Percentiles rank a stretch among this genome's conserved stretches.
These are phyloP conservation scores for Ephestia elutella DNA, from an alignment of 1,140 invertebrate species.

Conservation along the genomic window DNA sequence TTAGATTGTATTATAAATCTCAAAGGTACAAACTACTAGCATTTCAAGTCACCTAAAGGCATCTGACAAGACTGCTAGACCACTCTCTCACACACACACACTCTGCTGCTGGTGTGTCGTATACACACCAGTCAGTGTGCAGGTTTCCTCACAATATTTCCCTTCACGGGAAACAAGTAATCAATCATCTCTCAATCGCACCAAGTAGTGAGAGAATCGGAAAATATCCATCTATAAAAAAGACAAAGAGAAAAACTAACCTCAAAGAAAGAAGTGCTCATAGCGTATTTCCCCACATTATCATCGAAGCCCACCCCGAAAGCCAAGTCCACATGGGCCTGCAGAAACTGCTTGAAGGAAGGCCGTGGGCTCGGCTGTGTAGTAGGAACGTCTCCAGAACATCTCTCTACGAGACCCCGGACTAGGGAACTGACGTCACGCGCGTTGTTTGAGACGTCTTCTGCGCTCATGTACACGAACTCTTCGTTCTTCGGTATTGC, in stretches of 20 bases:
- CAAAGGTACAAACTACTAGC: no score
- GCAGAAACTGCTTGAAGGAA: conserved; percentile 79
- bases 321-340: conserved; percentile 85
- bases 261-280: conserved; percentile 68
- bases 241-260: conserved; percentile 39
- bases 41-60: no score
- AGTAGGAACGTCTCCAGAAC: conserved; percentile 24
- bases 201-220: neutral
- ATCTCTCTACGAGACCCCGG: conserved; percentile 43
- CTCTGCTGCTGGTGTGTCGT: no score
- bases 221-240: neutral
- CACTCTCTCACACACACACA: no score
- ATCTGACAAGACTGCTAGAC: no score
- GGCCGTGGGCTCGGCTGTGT: conserved; percentile 19
- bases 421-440: conserved; percentile 60
- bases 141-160: no score
- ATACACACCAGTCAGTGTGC: no score
- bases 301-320: conserved; percentile 89
- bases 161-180: no score
- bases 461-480: conserved; percentile 86
- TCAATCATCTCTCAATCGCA: neutral
- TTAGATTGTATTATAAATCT: no score
- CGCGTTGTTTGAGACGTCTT: conserved; percentile 47
- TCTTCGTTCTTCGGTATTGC: conserved; percentile 92
- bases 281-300: conserved; percentile 76